phyloP scores from a whole-genome alignment of 2,797 vertebrate species.

The Menidia menidia region DNA sequence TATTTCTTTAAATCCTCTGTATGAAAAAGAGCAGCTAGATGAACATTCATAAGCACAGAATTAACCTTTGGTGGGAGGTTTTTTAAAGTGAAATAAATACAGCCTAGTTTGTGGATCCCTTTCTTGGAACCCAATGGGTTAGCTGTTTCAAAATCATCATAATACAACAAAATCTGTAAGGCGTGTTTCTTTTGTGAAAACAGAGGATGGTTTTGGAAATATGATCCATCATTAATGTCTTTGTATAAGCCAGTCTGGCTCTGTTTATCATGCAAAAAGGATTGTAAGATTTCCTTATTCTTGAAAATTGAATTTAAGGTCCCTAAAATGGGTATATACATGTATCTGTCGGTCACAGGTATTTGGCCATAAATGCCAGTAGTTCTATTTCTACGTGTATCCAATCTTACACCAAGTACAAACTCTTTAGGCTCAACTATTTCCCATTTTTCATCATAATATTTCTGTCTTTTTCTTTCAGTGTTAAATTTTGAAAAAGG shows the following conservation, averaged over 20 bases:
- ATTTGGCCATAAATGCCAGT: background rate
- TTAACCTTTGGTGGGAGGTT: conserved; percentile 31
- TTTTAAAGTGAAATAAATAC: conserved; percentile 43
- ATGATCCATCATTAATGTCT: too few species aligned
- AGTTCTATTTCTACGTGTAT: conserved; percentile 1
- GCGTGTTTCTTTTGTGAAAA: background rate
- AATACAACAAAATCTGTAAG: too few species aligned
- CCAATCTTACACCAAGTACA: conserved; percentile 20
- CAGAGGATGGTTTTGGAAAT: background rate
- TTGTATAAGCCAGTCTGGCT: background rate
- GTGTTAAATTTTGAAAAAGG: conserved; percentile 5
- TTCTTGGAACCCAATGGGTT: conserved; percentile 36
- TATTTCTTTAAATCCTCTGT: conserved; percentile 34
- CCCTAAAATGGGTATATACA: background rate
- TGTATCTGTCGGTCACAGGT: background rate
- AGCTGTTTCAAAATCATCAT: too few species aligned
- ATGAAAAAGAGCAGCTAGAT: conserved; percentile 37
- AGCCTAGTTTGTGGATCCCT: conserved; percentile 31
- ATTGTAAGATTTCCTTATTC: background rate
- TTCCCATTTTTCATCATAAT: conserved; percentile 24
- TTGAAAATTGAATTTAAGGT: background rate
- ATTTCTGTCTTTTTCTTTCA: background rate
- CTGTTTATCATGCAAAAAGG: background rate
- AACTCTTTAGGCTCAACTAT: conserved; percentile 16
- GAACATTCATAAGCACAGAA: conserved; percentile 45